Conservation (phyloP, 2,888 invertebrate species). For the Geotrupes spiniger region DNA sequence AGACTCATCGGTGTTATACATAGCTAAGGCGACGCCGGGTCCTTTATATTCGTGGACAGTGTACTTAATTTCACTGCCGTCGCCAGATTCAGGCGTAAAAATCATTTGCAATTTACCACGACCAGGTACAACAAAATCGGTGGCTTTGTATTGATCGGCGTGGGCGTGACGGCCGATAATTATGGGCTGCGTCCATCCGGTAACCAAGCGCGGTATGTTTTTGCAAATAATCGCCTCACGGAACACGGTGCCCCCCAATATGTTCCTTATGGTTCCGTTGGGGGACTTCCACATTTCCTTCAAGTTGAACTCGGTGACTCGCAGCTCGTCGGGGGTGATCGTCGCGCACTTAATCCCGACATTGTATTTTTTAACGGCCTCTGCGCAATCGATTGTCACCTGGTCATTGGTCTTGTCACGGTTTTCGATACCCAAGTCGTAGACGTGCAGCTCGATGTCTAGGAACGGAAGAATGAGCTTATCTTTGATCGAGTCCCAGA, state of each 20-base stretch:
- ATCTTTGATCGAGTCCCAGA: conserved; percentile 97
- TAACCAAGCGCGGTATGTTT: conserved; percentile 93
- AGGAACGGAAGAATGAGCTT: conserved; percentile 95
- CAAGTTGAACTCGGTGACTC: conserved; percentile 87
- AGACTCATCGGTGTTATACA: conserved; percentile 97
- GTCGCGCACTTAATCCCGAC: conserved; percentile 99
- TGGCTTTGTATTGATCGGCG: conserved; percentile 96
- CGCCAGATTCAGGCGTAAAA: conserved; percentile 67
- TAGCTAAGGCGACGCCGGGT: conserved; percentile 88
- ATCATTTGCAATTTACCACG: conserved; percentile 83
- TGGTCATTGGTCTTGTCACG: conserved; percentile 92
- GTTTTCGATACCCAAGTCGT: conserved; percentile 93
- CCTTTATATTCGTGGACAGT: conserved; percentile 83
- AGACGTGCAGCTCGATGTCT: conserved; percentile 91
- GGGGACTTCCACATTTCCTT: conserved; percentile 92
- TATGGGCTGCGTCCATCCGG: conserved; percentile 94
- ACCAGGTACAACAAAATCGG: conserved; percentile 92
- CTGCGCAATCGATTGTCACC: conserved; percentile 95
- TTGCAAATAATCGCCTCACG: conserved; percentile 86
- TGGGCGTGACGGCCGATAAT: conserved; percentile 98
- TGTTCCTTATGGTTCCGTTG: conserved; percentile 85
- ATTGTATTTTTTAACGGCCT: conserved; percentile 94
- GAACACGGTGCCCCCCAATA: conserved; percentile 77
- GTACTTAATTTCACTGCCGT: conserved; percentile 65
- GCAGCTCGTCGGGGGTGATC: conserved; percentile 95